These are phyloP conservation scores for Amia ocellicauda DNA, from an alignment of 2,113 vertebrate genomes.

Conservation along the genomic window DNA sequence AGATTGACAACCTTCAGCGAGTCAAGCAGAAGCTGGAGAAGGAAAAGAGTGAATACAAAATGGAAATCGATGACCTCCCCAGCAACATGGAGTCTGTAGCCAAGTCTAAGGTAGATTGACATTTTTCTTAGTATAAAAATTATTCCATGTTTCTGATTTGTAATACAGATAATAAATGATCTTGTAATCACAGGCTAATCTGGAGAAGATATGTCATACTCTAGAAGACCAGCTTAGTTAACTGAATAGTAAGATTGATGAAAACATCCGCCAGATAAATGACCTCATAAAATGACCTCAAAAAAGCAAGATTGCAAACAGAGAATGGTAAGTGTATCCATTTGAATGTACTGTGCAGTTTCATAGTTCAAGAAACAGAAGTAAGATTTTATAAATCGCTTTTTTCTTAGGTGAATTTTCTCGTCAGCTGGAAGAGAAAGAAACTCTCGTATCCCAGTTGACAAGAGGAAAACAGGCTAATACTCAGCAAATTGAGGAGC, in stretches of 20 bases:
- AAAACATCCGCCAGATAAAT: conserved; percentile 78
- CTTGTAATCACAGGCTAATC: conserved; percentile 62
- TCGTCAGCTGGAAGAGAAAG: conserved; percentile 17
- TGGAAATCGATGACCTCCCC: too few species aligned
- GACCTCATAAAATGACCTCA: conserved; percentile 67
- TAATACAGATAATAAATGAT: too few species aligned
- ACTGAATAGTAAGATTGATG: conserved; percentile 70
- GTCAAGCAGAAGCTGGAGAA: too few species aligned
- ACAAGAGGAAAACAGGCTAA: conserved; percentile 18
- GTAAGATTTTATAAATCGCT: too few species aligned
- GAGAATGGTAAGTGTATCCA: background rate
- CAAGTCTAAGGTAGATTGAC: too few species aligned
- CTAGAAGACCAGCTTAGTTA: conserved; percentile 71
- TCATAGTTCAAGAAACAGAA: too few species aligned
- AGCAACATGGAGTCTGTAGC: too few species aligned
- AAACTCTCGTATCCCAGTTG: conserved; percentile 14
- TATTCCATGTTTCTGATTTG: too few species aligned
- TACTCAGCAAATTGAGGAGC: conserved; percentile 18
- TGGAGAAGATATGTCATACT: conserved; percentile 66
- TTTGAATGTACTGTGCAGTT: too few species aligned
- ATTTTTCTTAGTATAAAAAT: too few species aligned
- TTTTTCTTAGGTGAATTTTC: conserved; percentile 4
- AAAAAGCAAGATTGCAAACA: conserved; percentile 76
- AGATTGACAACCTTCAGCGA: too few species aligned
- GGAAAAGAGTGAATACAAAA: too few species aligned